Conservation (phyloP, 1,140 invertebrate genomes). For the Trachymyrmex cornetzi region DNA sequence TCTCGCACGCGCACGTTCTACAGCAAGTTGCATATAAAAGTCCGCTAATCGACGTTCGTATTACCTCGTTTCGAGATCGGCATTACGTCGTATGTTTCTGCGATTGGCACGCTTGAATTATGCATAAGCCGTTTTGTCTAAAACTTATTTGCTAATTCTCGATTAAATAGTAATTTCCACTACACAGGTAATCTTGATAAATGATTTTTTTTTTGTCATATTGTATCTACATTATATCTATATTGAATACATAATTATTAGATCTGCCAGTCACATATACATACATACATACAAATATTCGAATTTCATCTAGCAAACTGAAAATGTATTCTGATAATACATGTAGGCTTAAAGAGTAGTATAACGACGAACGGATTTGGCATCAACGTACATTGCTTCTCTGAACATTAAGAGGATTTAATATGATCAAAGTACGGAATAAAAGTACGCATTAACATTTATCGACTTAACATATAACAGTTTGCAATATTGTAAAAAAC, state of each 20-base stretch:
- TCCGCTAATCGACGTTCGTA: constrained; percentile 60
- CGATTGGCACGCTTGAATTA: neutral
- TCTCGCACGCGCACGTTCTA: constrained; percentile 11
- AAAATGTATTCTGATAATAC: constrained; percentile 44
- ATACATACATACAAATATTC: neutral
- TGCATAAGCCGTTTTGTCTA: neutral
- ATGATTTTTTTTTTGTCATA: neutral
- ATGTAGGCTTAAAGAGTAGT: constrained; percentile 17
- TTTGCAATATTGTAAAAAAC: constrained; percentile 3
- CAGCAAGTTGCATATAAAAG: constrained; percentile 24
- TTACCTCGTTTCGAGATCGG: constrained; percentile 35
- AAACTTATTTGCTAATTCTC: neutral
- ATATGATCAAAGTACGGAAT: constrained; percentile 19
- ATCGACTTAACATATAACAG: neutral
- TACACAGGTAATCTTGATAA: neutral
- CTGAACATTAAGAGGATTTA: constrained; percentile 3
- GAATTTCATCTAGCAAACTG: neutral
- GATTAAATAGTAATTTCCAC: constrained; percentile 6
- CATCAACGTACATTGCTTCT: neutral
- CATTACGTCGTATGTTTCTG: neutral
- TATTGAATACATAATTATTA: neutral
- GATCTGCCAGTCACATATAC: neutral
- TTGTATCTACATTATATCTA: neutral
- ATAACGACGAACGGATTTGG: constrained; percentile 7
- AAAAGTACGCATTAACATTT: constrained; percentile 9